Percentiles rank a stretch among this genome's conserved stretches.
phyloP scores from a whole-genome alignment of 2,888 invertebrate genomes.

The Temnothorax rugatulus region DNA sequence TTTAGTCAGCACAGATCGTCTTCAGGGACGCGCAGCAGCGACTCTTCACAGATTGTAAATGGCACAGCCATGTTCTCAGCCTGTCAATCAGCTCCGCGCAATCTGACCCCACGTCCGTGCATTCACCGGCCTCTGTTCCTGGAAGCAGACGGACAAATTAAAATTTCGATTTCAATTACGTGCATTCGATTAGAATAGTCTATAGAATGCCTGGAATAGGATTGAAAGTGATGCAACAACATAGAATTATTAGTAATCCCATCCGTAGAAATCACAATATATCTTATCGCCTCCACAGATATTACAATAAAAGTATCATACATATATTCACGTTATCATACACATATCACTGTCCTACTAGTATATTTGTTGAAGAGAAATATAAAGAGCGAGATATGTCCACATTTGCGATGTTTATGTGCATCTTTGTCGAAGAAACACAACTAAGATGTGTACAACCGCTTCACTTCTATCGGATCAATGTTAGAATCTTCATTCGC shows the following conservation, averaged over 20 bases:
- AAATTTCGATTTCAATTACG: not conserved
- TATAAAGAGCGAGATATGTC: not conserved
- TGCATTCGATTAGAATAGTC: conserved; percentile 20
- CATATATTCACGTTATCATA: not conserved
- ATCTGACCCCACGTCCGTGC: conserved; percentile 84
- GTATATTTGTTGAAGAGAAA: conserved; percentile 59
- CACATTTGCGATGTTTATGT: conserved; percentile 27
- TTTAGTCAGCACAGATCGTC: conserved; percentile 80
- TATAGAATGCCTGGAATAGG: not conserved
- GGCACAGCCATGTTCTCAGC: conserved; percentile 86
- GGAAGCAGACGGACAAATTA: conserved; percentile 46
- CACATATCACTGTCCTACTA: conserved; percentile 63
- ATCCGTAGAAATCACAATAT: not conserved
- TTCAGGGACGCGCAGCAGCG: conserved; percentile 85
- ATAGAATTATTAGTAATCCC: conserved; percentile 23
- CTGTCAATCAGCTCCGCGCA: conserved; percentile 86
- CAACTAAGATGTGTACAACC: not conserved
- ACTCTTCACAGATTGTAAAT: conserved; percentile 85
- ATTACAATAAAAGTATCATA: conserved; percentile 15
- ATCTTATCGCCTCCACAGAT: not conserved
- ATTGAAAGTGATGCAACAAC: conserved; percentile 17
- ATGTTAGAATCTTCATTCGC: not conserved
- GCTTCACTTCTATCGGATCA: not conserved
- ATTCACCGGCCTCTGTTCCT: conserved; percentile 85
- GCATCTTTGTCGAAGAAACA: conserved; percentile 44